phyloP scores from a whole-genome alignment of 1,140 invertebrate genomes.

The Cydia fagiglandana region DNA sequence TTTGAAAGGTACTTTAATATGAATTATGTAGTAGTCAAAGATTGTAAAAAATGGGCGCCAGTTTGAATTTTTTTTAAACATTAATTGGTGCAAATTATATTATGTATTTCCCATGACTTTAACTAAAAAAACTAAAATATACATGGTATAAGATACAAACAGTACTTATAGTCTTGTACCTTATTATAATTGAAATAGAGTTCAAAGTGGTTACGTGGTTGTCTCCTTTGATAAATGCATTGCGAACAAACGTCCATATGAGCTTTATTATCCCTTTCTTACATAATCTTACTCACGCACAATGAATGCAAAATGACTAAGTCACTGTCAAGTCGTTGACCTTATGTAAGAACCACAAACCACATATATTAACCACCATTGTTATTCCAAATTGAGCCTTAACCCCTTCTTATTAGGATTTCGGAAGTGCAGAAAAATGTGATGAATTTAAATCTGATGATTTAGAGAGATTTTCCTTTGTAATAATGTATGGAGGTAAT shows the following conservation, averaged over 20 bases:
- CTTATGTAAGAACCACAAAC: background rate
- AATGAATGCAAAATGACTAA: constrained; percentile 25
- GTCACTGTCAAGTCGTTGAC: constrained; percentile 28
- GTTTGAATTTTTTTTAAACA: too few relatives aligned
- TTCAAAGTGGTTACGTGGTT: background rate
- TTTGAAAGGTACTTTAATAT: too few relatives aligned
- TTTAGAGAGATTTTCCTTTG: constrained; percentile 15
- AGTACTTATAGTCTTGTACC: too few relatives aligned
- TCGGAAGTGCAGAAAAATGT: background rate
- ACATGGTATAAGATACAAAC: background rate
- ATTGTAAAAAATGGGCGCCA: too few relatives aligned
- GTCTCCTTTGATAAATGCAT: background rate
- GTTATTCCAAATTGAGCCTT: background rate
- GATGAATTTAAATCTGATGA: constrained; percentile 1
- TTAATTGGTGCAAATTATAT: background rate
- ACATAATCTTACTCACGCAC: constrained; percentile 25
- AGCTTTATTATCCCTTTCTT: constrained; percentile 21
- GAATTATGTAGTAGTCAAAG: too few relatives aligned
- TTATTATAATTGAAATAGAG: background rate
- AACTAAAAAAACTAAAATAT: background rate
- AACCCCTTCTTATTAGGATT: background rate
- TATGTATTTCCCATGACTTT: background rate
- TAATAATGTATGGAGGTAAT: constrained; percentile 13
- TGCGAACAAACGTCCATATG: constrained; percentile 1
- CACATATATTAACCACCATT: background rate